Evolutionary conservation across 2,797 vertebrate species (phyloP).

Genomic region (Apogon talboti): DNA sequence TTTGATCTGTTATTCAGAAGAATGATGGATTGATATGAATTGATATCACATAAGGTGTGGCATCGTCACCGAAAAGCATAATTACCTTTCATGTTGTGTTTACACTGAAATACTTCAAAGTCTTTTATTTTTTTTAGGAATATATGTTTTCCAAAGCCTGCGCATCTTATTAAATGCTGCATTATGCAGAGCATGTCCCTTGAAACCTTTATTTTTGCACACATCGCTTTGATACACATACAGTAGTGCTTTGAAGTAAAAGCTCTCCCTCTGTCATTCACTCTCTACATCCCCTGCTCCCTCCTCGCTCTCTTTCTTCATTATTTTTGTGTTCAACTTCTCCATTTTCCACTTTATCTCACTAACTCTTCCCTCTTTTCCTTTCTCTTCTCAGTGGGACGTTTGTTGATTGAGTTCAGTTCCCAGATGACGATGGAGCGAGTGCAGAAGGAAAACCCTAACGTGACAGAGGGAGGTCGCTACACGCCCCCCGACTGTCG

Average conservation of each 20-base stretch:
- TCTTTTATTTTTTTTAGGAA: conserved; percentile 60
- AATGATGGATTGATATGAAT: conserved; percentile 45
- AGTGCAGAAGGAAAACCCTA: conserved; percentile 96
- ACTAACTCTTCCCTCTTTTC: conserved; percentile 29
- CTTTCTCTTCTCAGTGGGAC: conserved; percentile 87
- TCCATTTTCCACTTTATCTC: conserved; percentile 31
- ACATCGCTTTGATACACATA: conserved; percentile 55
- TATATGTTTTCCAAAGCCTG: conserved; percentile 49
- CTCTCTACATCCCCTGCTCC: conserved; percentile 26
- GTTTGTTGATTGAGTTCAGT: conserved; percentile 97
- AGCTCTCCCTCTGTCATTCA: conserved; percentile 33
- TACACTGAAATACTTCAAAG: conserved; percentile 63
- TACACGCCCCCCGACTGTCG: conserved; percentile 92
- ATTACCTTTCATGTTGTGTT: conserved; percentile 63
- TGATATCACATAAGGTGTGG: conserved; percentile 43
- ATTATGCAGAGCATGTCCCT: conserved; percentile 57
- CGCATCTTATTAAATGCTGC: conserved; percentile 62
- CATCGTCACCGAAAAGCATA: conserved; percentile 41
- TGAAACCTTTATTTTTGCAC: conserved; percentile 60
- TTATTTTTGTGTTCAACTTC: conserved; percentile 1
- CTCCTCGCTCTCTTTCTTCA: conserved; percentile 16
- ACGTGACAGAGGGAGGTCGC: conserved; percentile 92
- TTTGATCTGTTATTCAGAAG: conserved; percentile 39
- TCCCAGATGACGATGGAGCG: conserved; percentile 97
- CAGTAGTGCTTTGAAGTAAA: conserved; percentile 64